phyloP scores from a whole-genome alignment of 2,888 invertebrate genomes.

The Dicyrtoma fusca region DNA sequence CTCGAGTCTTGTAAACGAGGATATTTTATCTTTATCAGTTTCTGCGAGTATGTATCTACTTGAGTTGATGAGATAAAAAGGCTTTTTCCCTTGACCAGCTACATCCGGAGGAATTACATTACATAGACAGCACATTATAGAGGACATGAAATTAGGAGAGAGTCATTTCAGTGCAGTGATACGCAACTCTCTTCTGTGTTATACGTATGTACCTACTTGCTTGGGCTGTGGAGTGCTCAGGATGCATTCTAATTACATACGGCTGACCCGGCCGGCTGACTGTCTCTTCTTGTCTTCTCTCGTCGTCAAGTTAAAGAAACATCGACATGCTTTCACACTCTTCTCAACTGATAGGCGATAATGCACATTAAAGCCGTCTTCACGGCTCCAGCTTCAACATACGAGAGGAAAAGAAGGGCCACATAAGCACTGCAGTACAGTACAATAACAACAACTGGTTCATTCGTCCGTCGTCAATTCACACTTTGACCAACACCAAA shows the following conservation, averaged over 20 bases:
- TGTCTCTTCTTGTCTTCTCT: neutral
- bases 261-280: neutral
- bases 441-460: constrained; percentile 18
- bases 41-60: neutral
- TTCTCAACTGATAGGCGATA: constrained; percentile 11
- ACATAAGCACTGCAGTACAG: too few relatives aligned
- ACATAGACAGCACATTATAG: too few relatives aligned
- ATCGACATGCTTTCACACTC: constrained; percentile 27
- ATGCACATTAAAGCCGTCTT: constrained; percentile 11
- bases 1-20: neutral
- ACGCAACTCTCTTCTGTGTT: neutral
- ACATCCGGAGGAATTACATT: too few relatives aligned
- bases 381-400: constrained; percentile 12
- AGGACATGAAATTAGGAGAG: too few relatives aligned
- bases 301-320: neutral
- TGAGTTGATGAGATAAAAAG: too few relatives aligned
- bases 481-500: constrained; percentile 4
- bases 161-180: neutral
- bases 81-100: too few relatives aligned
- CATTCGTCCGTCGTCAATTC: constrained; percentile 7
- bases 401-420: too few relatives aligned
- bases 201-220: too few relatives aligned
- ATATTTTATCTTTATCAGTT: neutral
- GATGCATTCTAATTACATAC: too few relatives aligned
- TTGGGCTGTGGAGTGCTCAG: too few relatives aligned